Percentiles rank a stretch among this genome's conserved stretches.
These are phyloP conservation scores for Drosophila meridiana DNA, from an alignment of 2,888 invertebrate species.

Conservation along the genomic window DNA sequence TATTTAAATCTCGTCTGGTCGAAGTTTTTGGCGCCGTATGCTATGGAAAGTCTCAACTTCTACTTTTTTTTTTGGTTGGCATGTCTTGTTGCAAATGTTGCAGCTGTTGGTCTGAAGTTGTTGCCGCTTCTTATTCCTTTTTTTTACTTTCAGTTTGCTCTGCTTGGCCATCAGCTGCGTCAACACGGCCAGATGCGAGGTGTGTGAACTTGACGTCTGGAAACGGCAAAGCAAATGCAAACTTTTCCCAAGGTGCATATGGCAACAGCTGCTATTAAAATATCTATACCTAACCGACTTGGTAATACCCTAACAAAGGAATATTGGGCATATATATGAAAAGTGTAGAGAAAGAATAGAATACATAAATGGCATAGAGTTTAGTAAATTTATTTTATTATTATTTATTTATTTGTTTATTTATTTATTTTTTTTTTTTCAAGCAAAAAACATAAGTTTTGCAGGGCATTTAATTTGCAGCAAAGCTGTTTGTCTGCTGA, in stretches of 20 bases:
- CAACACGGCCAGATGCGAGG: slow-evolving; percentile 48
- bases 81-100: slow-evolving; percentile 38
- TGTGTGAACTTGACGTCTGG: slow-evolving; percentile 56
- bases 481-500: neutral
- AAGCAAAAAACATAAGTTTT: neutral
- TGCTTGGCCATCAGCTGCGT: slow-evolving; percentile 52
- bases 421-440: neutral
- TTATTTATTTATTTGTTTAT: neutral
- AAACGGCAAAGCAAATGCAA: slow-evolving; percentile 43
- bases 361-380: no score
- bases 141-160: slow-evolving; percentile 7
- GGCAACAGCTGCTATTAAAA: slow-evolving; percentile 47
- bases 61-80: slow-evolving; percentile 24
- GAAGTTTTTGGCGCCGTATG: slow-evolving; percentile 36
- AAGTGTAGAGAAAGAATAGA: neutral
- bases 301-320: slow-evolving; percentile 10
- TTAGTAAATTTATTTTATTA: neutral
- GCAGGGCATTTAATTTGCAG: neutral
- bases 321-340: neutral
- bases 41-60: slow-evolving; percentile 36
- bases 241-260: slow-evolving; percentile 61
- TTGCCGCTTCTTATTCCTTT: slow-evolving; percentile 3
- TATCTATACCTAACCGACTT: neutral
- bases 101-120: slow-evolving; percentile 38
- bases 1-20: slow-evolving; percentile 5